Evolutionary conservation across 1,140 invertebrate species (phyloP), one percentile per base, ranked within the genome.

Genomic region (Heterodera carotae): DNA sequence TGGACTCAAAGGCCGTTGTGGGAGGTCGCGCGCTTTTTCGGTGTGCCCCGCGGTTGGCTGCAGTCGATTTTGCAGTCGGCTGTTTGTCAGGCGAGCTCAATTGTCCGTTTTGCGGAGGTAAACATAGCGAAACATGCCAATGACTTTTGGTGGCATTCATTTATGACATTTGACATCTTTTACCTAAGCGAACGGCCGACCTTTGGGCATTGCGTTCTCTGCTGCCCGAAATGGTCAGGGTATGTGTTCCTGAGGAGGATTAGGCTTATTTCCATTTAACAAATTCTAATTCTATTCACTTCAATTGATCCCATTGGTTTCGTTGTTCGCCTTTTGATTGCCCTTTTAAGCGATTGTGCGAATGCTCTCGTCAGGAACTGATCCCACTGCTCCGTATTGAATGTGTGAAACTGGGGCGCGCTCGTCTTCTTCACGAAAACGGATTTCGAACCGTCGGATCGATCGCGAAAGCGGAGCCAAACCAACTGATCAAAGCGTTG

Each of bases 91-190:
- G 68, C 80, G 31, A 78, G 71, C 48, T 62, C 82, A 36, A 56
- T 81, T 27, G 36, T 82, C 18, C 62, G 80, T 39, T 81, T 82
- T 79, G 68, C 80, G 18, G 75, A 78, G 48, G 78, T 80, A 56
- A 27, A 76, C 29, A 43, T 25, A 27, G 22, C n/a, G 34, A 29
- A 31, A 33, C 12, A 31, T 39, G 8, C 25, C 22, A 22, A 2
- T 81, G 70, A 33, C 22, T 82, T 80, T 29, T 25, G 27, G 6
- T 43, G 6, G 39, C 39, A 8, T 43, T 0, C 39, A 43, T 8
- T 43, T 43, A 43, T 43, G 6, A 43, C 39, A 43, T 43, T 43
- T 43, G 39, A 8, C 39, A 43, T 48, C 34, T 22, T 22, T 43
- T 81, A n/a, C n/a, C 81, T 68, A 59, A 83, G 66, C 39, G 74